These are phyloP conservation scores for Poeciliopsis presidionis DNA, from an alignment of 2,797 vertebrate species.

Conservation along the genomic window DNA sequence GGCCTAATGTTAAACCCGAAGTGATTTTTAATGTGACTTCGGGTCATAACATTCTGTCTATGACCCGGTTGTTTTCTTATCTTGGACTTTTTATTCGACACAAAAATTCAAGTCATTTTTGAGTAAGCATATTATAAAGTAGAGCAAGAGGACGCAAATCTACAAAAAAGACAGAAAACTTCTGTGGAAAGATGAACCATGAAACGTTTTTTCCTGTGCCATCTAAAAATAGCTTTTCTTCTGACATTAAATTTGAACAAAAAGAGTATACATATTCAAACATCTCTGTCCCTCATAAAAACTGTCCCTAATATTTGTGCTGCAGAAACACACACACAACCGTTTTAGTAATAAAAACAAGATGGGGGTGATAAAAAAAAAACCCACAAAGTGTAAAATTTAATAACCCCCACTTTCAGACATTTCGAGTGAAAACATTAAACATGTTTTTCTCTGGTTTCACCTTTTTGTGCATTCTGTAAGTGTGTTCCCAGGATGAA, in stretches of 20 bases:
- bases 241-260: neutral
- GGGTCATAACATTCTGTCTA: neutral
- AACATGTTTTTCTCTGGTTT: conserved; percentile 5
- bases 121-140: neutral
- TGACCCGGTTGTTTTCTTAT: neutral
- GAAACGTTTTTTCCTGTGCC: neutral
- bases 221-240: neutral
- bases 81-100: neutral
- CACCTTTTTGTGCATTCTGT: conserved; percentile 1
- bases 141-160: neutral
- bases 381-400: neutral
- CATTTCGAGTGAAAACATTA: conserved; percentile 13
- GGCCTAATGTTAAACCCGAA: neutral
- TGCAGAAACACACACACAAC: neutral
- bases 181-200: neutral
- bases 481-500: conserved; percentile 28
- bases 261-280: neutral
- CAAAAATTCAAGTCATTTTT: neutral
- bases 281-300: neutral
- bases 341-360: neutral
- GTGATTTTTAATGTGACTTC: neutral
- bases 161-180: neutral
- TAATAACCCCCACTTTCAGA: neutral
- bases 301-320: neutral
- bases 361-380: neutral